Evolutionary conservation across 1,140 invertebrate genomes (phyloP).

Genomic region (Chrysopa pallens): DNA sequence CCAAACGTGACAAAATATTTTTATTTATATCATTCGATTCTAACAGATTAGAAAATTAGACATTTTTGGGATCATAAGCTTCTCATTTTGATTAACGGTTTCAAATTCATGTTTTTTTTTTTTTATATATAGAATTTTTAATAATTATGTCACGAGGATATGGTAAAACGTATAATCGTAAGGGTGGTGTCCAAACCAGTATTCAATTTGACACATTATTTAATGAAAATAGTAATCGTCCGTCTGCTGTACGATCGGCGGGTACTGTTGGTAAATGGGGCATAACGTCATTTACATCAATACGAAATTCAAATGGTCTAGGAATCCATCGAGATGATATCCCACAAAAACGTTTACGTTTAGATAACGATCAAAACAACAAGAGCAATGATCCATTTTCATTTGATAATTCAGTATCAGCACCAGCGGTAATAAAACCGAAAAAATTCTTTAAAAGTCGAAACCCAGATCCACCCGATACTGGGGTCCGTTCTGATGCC

Average conservation of each 20-base stretch:
- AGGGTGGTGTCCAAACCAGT: constrained; percentile 31
- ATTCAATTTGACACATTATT: constrained; percentile 61
- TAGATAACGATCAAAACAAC: not conserved
- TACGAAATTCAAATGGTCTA: constrained; percentile 58
- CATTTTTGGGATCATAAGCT: no score
- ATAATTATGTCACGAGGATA: constrained; percentile 33
- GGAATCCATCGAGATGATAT: constrained; percentile 5
- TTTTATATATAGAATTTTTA: not conserved
- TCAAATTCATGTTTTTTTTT: no score
- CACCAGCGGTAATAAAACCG: constrained; percentile 36
- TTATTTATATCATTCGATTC: no score
- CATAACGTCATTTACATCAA: constrained; percentile 81
- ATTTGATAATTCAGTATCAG: constrained; percentile 8
- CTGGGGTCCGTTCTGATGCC: constrained; percentile 24
- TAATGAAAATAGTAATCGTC: constrained; percentile 73
- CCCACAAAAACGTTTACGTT: constrained; percentile 1
- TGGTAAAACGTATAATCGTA: constrained; percentile 33
- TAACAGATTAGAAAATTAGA: no score
- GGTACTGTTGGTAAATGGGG: constrained; percentile 86
- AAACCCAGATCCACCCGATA: constrained; percentile 36
- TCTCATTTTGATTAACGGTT: no score
- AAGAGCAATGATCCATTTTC: constrained; percentile 3
- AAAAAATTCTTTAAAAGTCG: constrained; percentile 85
- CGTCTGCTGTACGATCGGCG: constrained; percentile 69
- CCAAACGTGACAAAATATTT: no score